Evolutionary conservation across 2,113 vertebrate species (phyloP).

Genomic region (Danio rerio): GRCz12tu NC_133176.1:51526001-51526500

Average conservation of each 20-base stretch:
- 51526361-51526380: neutral
- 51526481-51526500: neutral
- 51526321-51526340: conserved; percentile 9
- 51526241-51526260: neutral
- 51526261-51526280: neutral
- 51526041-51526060: no score
- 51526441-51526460: neutral
- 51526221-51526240: neutral
- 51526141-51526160: no score
- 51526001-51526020: no score
- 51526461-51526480: neutral
- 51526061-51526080: no score
- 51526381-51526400: neutral
- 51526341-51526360: neutral
- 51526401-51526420: neutral
- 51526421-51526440: no score
- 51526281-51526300: neutral
- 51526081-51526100: no score
- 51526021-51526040: no score
- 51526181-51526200: no score
- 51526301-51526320: neutral
- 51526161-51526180: no score
- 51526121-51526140: no score
- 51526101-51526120: no score
- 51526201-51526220: neutral